Evolutionary conservation across 2,113 vertebrate species (phyloP), one percentile per base, ranked within the genome.

Genomic region (Acinonyx jubatus): DNA sequence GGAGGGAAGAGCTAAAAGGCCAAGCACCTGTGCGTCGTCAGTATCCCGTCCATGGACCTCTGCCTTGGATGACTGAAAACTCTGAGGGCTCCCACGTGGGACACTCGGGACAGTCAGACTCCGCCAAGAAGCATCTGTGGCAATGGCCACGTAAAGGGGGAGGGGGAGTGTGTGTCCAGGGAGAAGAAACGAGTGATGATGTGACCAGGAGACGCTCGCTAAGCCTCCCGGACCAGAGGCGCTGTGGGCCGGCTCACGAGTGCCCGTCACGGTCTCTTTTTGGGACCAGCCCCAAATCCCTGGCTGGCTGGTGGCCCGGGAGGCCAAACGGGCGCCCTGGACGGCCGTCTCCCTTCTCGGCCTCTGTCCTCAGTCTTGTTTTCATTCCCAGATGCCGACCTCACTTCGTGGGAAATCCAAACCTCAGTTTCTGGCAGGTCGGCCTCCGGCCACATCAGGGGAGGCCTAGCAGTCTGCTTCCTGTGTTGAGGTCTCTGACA

Each of bases 201-300:
- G 11, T 16, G 29, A 19, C 29, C 45, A 11, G 16, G 45, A 79
- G 29, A 4, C 29, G 1, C 9, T 2, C 16, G 0, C 2, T 55
- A 92, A 66, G 48, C 61, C 15, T 45, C 90, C 81, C 69, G 83
- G 29, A 69, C 25, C 57, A 76, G 57, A 19, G 15, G 85, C 78
- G 71, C 65, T 23, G 80, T 9, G 80, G 33, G 79, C 13, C 68
- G 21, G 89, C 55, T 16, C 13, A 36, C 89, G 36, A 4, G 84
- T 69, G 12, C 97, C 95, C 63, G 41, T 0, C 10, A 31, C 0
- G 13, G 29, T 21, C 66, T 95, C 31, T 10, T 48, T 11, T 10
- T 3, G 14, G 16, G 1, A 0, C 11, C 0, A 0, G 1, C 3
- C 19, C 66, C 18, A 3, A 0, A 0, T 19, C 36, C 10, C 66